Evolutionary conservation across 1,140 invertebrate species (phyloP).

Genomic region (Halesus radiatus): DNA sequence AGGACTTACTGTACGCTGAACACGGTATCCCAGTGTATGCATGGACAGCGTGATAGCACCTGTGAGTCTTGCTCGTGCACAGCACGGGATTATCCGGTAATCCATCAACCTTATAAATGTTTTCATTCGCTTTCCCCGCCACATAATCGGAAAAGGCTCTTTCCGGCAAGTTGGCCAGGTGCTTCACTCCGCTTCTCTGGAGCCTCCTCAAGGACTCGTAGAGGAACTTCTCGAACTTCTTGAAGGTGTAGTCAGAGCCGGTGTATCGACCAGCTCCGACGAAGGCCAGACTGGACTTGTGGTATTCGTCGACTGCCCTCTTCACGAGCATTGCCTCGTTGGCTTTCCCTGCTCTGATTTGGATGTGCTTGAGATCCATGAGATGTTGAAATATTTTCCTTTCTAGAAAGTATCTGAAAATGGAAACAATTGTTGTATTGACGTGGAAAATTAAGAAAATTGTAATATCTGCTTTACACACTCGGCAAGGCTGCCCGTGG

Average conservation of each 20-base stretch:
- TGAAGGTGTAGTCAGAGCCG: constrained; percentile 82
- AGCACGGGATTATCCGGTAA: constrained; percentile 74
- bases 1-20: constrained; percentile 83
- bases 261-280: constrained; percentile 81
- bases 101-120: constrained; percentile 66
- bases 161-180: constrained; percentile 75
- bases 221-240: constrained; percentile 91
- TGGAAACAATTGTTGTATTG: not conserved
- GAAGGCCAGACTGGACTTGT: constrained; percentile 78
- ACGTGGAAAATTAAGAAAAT: no score
- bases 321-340: constrained; percentile 93
- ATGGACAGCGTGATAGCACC: constrained; percentile 90
- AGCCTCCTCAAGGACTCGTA: constrained; percentile 88
- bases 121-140: constrained; percentile 48
- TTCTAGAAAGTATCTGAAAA: constrained; percentile 87
- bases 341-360: constrained; percentile 89
- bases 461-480: no score
- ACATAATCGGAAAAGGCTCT: constrained; percentile 66
- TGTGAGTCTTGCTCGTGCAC: constrained; percentile 87
- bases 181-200: constrained; percentile 77
- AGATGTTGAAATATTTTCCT: constrained; percentile 95
- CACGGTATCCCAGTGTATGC: constrained; percentile 91
- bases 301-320: constrained; percentile 84
- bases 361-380: constrained; percentile 91
- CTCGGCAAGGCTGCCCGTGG: no score